These are phyloP conservation scores for Fukomys damarensis DNA, from an alignment of 2,113 vertebrate genomes.

Conservation along the genomic window DNA sequence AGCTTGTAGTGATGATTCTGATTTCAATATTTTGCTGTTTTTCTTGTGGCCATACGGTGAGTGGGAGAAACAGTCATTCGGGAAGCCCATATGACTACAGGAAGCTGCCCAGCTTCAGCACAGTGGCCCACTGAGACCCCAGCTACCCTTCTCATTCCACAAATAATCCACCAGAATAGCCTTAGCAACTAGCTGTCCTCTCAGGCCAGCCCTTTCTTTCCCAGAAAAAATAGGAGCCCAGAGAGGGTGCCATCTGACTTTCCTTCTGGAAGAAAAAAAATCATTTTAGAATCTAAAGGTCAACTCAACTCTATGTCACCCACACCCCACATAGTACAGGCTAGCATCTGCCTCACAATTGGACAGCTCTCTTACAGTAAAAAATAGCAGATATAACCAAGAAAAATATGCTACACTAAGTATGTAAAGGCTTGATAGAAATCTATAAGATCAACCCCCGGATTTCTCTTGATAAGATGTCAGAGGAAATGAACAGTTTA, in stretches of 20 bases:
- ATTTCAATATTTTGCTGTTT: conserved; percentile 48
- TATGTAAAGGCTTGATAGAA: conserved; percentile 65
- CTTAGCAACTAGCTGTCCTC: conserved; percentile 5
- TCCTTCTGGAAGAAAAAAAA: not conserved
- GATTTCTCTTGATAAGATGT: conserved; percentile 74
- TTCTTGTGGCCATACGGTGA: not conserved
- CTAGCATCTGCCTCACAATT: not conserved
- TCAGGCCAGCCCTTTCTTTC: not conserved
- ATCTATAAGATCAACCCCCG: conserved; percentile 46
- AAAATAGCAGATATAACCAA: conserved; percentile 41
- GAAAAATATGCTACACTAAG: conserved; percentile 57
- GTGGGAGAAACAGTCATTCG: not conserved
- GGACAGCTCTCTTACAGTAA: conserved; percentile 43
- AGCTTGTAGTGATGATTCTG: conserved; percentile 12
- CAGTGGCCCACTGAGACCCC: not conserved
- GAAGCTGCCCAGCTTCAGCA: not conserved
- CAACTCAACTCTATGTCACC: not conserved
- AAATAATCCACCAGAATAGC: not conserved
- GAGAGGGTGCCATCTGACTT: not conserved
- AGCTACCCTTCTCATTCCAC: not conserved
- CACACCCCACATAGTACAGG: not conserved
- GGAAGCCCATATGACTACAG: not conserved
- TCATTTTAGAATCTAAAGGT: conserved; percentile 47
- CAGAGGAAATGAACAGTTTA: conserved; percentile 68
- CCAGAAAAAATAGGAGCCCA: not conserved